A percentile compares a stretch with the other conserved stretches of the same genome.
Conservation (phyloP, 1,140 invertebrate species). For the Rhysida immarginata region DNA sequence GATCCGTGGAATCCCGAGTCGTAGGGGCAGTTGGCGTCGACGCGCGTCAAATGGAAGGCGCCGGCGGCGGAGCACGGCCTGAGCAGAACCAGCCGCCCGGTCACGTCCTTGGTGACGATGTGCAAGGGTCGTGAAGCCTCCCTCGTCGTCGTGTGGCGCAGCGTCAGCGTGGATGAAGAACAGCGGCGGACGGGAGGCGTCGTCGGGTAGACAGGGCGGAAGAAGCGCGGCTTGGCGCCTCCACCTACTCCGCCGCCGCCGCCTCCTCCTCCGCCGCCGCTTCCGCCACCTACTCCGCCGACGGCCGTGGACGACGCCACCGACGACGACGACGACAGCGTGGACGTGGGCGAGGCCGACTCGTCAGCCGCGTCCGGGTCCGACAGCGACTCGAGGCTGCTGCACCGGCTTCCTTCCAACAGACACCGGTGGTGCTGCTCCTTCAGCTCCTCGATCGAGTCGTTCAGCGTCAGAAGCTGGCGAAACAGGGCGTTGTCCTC, state of each 20-base stretch:
- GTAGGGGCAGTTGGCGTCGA: neutral
- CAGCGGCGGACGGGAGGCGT: neutral
- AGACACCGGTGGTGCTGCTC: neutral
- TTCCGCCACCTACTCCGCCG: neutral
- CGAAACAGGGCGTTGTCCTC: conserved; percentile 25
- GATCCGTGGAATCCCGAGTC: conserved; percentile 6
- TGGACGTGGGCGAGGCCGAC: conserved; percentile 1
- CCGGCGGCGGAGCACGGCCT: neutral
- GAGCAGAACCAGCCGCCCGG: neutral
- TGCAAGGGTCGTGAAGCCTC: neutral
- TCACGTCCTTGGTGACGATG: neutral
- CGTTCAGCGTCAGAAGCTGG: conserved; percentile 21
- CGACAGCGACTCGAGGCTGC: conserved; percentile 2
- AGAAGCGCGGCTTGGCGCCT: neutral
- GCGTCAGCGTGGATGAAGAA: neutral
- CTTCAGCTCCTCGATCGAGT: conserved; percentile 21
- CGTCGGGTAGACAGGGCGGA: neutral
- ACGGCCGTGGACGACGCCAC: neutral
- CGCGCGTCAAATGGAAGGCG: neutral
- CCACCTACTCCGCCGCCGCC: neutral
- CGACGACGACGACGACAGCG: conserved; percentile 1
- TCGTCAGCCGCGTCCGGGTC: conserved; percentile 1
- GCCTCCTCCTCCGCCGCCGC: neutral
- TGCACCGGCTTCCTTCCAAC: neutral
- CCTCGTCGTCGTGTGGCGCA: neutral